Base-by-base conservation (phyloP, 2,797 vertebrate species). In the Oreortyx pictus region DNA sequence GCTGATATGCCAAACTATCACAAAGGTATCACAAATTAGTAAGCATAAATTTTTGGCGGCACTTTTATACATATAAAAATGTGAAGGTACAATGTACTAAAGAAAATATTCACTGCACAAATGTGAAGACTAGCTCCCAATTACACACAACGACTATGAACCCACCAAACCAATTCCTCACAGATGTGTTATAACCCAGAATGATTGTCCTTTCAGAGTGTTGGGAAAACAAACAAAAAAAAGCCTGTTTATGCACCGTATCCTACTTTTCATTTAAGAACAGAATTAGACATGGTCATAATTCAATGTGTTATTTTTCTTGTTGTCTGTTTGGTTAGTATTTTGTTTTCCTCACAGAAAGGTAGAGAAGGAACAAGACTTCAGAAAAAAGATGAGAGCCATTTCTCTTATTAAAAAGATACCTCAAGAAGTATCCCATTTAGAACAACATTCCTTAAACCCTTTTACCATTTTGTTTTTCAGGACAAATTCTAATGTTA, bases 1-100 rank as follows among this genome's bases (percentile, higher is more conserved):
- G 99, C 97, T 99, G 99, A 97, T 99, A 99, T 8, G 99, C 99
- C 96, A 99, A 97, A 94, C 99, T 99, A 97, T 92, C 96, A 90
- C 27, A 91, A 87, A 95, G 65, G 62, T 57, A 89, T 73, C 82
- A 92, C 41, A 93, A 86, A 24, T 93, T 64, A 90, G 4, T 71
- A 49, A 11, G 11, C 2, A 54, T 14, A 72, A 52, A 86, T 67
- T 4, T 56, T 35, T 87, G 35, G 31, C 8, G 20, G 12, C 19
- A 31, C 29, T 31, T 13, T 22, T 43, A 43, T 14, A n/a, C 7
- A 43, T 8, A 44, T 23, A 9, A 49, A 86, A 77, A 78, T 0
- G 0, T 18, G 18, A 33, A 39, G 22, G 1, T 19, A 62, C 18
- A 5, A 5, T 39, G 39, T 7, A 46, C 44, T 59, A 7, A 59